Base-by-base conservation (phyloP, 2,113 vertebrate genomes). In the Coptodon bakossiorum region DNA sequence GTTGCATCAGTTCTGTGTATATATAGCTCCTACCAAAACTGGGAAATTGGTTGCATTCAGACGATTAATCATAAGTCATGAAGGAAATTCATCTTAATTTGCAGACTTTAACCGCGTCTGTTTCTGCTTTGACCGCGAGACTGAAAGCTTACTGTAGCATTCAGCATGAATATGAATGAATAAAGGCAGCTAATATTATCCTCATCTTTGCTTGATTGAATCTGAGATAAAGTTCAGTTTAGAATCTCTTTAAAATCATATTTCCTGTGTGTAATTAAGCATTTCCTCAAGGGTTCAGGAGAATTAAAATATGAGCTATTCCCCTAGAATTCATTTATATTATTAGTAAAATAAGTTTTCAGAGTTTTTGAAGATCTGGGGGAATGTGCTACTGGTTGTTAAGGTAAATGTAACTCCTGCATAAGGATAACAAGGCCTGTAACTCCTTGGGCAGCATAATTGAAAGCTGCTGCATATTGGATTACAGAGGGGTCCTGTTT, bases 391-490 rank as follows among this genome's bases (percentile, higher is more conserved):
- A 57, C 80, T 73, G 82, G 89, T 61, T 40, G 40, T 52, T 63
- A 38, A 86, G 24, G 82, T 91, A 89, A 95, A 90, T 89, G 90
- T 87, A 84, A 89, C 73, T 91, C 73, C 89, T 91, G 76, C 92
- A 52, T 86, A 85, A 91, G 90, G 78, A 93, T 86, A 93, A 93
- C 86, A 81, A 86, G 86, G 80, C 66, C 59, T 54, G 93, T 79
- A 90, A 85, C 88, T 94, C 90, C 86, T 8, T 53, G 88, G 88
- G 87, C 52, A 88, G 82, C 82, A 76, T 94, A 91, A 95, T 91
- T 94, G 89, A 96, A 94, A 94, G 90, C 91, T 91, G 90, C 93
- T 95, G 91, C 85, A 89, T 88, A 93, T 90, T 93, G 82, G 81
- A 87, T 93, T 92, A 94, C 88, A 88, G 91, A 80, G 83, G 56